Base-by-base conservation (phyloP, 2,113 vertebrate genomes). In the Circaetus gallicus region DNA sequence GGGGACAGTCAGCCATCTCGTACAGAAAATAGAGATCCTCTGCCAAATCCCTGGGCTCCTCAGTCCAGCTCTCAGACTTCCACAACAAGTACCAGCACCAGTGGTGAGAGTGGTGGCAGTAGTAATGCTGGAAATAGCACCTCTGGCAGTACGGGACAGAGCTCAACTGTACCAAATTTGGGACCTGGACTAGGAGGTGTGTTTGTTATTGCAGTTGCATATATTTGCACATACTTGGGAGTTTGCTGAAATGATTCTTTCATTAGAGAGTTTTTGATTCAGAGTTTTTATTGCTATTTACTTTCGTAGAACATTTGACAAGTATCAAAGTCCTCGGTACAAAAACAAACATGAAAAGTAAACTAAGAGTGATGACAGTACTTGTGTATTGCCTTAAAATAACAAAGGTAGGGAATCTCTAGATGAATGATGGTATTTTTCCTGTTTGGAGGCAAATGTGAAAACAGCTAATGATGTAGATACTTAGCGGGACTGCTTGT, bases 21-120 rank as follows among this genome's bases (percentile, higher is more conserved):
- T 77, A 99, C 98, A 86, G 98, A 99, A 97, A 99, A 99, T 18
- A 97, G 98, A 97, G 98, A 99, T 93, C 98, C 98, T 55, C 69
- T 99, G 18, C 98, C 98, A 56, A 99, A 99, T 82, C 98, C 98
- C 0, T 99, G 98, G 98, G 98, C 98, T 95, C 97, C 98, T 72
- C 98, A 97, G 71, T 90, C 98, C 52, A 89, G 34, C 67, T 94
- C 97, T 3, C 97, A 98, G 94, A 94, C 72, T 70, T 97, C 98
- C 34, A 77, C 97, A 1, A 83, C 96, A 90, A 96, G 77, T 29
- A 92, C 81, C 6, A 70, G 67, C 83, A 90, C 73, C 70, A 92
- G 56, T 25, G 19, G 94, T n/a, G 97, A 95, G 17, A 97, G 69
- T 2, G 45, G 87, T 66, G 90, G 94, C 85, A 86, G 85, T 43